These are phyloP conservation scores for Nerophis ophidion DNA, from an alignment of 2,113 vertebrate species.

Conservation along the genomic window DNA sequence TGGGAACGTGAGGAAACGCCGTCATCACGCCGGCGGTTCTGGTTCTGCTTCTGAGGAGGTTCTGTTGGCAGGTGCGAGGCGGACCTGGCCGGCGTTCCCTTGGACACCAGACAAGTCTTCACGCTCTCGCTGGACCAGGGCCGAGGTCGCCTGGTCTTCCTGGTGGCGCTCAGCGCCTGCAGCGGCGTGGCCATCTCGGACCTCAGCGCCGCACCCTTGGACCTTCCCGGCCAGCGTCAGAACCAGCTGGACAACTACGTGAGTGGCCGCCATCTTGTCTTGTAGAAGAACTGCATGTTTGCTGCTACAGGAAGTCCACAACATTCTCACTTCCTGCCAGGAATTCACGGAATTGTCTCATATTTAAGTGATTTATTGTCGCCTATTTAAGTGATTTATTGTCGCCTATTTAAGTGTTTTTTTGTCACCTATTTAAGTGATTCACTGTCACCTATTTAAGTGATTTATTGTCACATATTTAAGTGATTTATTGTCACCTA, in stretches of 20 bases:
- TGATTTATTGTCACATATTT: too few species aligned
- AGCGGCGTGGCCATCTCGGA: constrained; percentile 83
- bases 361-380: too few species aligned
- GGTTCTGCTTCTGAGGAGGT: neutral
- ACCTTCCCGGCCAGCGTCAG: constrained; percentile 71
- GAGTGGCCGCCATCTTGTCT: constrained; percentile 25
- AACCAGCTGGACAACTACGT: constrained; percentile 82
- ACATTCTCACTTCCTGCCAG: too few species aligned
- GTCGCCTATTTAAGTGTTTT: too few species aligned
- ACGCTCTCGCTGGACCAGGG: constrained; percentile 49
- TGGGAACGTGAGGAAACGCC: constrained; percentile 78
- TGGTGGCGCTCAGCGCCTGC: constrained; percentile 74
- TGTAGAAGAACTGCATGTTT: neutral
- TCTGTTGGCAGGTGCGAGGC: constrained; percentile 73
- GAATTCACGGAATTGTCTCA: too few species aligned
- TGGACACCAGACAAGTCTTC: constrained; percentile 71
- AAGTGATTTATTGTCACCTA: too few species aligned
- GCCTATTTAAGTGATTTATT: too few species aligned
- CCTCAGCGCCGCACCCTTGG: constrained; percentile 81
- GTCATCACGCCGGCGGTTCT: neutral
- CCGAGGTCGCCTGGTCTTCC: constrained; percentile 72
- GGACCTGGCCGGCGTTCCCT: constrained; percentile 71
- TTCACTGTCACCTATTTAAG: too few species aligned
- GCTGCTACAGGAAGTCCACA: too few species aligned
- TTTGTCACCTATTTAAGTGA: too few species aligned